These are phyloP conservation scores for Melanargia galathea DNA, from an alignment of 2,888 invertebrate species.

Conservation along the genomic window DNA sequence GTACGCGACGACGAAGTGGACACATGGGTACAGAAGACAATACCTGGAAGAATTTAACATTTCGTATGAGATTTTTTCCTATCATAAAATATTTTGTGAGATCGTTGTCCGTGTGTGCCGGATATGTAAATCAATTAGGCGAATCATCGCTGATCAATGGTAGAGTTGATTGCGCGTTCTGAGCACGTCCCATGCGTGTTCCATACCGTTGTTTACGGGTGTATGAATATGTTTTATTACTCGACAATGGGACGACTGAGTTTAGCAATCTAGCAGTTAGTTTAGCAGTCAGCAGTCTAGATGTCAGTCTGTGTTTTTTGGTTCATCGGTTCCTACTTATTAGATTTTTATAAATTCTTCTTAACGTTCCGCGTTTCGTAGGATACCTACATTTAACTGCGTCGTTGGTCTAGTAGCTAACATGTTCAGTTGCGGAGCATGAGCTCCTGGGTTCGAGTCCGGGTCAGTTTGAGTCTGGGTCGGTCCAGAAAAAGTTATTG, in stretches of 20 bases:
- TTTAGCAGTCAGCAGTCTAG: too few relatives aligned
- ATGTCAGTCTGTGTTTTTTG: too few relatives aligned
- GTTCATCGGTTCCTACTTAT: background rate
- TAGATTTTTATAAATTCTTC: too few relatives aligned
- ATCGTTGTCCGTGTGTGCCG: slow-evolving; percentile 52
- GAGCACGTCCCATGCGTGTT: slow-evolving; percentile 52
- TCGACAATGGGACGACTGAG: background rate
- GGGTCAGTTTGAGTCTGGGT: too few relatives aligned
- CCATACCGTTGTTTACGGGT: slow-evolving; percentile 31
- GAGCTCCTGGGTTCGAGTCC: too few relatives aligned
- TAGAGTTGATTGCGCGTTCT: slow-evolving; percentile 39
- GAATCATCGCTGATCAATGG: slow-evolving; percentile 42
- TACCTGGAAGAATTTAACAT: background rate
- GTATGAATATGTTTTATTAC: slow-evolving; percentile 24
- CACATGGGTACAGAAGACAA: too few relatives aligned
- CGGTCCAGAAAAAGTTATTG: too few relatives aligned
- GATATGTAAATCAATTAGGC: slow-evolving; percentile 55
- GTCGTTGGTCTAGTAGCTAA: too few relatives aligned
- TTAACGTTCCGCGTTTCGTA: too few relatives aligned
- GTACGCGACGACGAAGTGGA: too few relatives aligned
- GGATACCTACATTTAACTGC: too few relatives aligned
- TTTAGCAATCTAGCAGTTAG: background rate
- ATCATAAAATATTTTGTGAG: slow-evolving; percentile 29
- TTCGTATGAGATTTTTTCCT: background rate
- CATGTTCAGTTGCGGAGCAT: too few relatives aligned